Percentiles rank a stretch among this genome's conserved stretches.
Conservation (phyloP, 2,113 vertebrate species). For the mouse (Mus musculus) region GRCm39 chr14:79865501-79866000, state of each 20-base stretch:
- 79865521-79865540: background rate
- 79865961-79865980: constrained; percentile 19
- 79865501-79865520: background rate
- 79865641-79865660: background rate
- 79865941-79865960: background rate
- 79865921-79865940: background rate
- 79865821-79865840: background rate
- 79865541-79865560: background rate
- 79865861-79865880: constrained; percentile 5
- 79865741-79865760: background rate
- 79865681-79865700: background rate
- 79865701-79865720: background rate
- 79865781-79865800: background rate
- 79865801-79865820: background rate
- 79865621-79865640: background rate
- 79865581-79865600: background rate
- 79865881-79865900: background rate
- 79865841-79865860: background rate
- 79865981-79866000: constrained; percentile 34
- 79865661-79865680: background rate
- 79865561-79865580: background rate
- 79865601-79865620: background rate
- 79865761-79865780: background rate
- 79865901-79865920: background rate
- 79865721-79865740: background rate